Conservation (phyloP, 2,797 vertebrate genomes). For the Stomatorhinus walkeri region DNA sequence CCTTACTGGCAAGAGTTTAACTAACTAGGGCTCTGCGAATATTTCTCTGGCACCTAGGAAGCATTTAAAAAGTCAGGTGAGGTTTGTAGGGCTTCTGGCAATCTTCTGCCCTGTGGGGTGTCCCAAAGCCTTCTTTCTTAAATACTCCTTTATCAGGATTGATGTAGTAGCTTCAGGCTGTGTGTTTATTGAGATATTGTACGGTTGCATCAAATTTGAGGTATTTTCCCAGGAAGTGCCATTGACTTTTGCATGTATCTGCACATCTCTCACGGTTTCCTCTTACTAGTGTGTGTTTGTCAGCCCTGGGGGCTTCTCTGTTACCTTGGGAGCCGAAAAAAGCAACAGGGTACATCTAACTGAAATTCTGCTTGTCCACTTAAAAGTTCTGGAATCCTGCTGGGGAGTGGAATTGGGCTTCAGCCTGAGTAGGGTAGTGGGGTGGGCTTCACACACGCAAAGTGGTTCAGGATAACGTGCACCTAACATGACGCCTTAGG, state of each 20-base stretch:
- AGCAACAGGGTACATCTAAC: neutral
- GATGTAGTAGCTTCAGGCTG: neutral
- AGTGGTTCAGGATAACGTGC: neutral
- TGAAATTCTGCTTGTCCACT: neutral
- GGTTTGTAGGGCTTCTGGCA: neutral
- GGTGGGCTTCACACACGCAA: neutral
- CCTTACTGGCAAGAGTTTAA: neutral
- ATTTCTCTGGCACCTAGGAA: neutral
- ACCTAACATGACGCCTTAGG: neutral
- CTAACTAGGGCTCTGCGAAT: neutral
- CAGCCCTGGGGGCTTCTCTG: neutral
- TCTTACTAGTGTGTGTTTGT: neutral
- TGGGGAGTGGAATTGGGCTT: neutral
- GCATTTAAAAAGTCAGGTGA: conserved; percentile 8
- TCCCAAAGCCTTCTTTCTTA: neutral
- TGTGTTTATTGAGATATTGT: neutral
- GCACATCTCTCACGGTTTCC: neutral
- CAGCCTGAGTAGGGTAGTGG: neutral
- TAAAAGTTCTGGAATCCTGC: neutral
- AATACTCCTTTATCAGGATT: neutral
- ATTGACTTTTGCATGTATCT: neutral
- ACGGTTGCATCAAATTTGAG: neutral
- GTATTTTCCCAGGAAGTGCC: neutral
- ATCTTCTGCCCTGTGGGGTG: neutral
- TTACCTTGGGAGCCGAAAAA: neutral